Evolutionary conservation across 2,888 invertebrate species (phyloP).

Genomic region (Pasiphila rectangulata): DNA sequence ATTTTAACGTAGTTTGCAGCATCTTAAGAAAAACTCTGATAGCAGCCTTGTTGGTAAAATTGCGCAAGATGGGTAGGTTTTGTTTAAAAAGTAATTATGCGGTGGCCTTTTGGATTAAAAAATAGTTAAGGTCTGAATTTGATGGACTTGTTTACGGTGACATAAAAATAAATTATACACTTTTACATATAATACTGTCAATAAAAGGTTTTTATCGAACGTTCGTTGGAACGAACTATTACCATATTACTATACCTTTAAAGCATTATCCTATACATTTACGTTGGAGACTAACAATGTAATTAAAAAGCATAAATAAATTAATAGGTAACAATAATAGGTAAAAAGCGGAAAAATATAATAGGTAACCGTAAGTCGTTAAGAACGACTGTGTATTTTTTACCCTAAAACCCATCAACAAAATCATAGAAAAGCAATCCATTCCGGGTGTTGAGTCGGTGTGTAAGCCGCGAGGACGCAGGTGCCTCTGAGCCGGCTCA

Average conservation of each 20-base stretch:
- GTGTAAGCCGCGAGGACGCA: slow-evolving; percentile 12
- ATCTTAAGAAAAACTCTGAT: slow-evolving; percentile 67
- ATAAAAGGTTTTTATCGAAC: no score
- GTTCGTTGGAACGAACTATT: no score
- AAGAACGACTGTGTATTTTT: neutral
- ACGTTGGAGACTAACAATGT: no score
- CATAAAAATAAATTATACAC: no score
- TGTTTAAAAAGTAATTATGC: slow-evolving; percentile 44
- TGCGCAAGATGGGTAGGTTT: slow-evolving; percentile 38
- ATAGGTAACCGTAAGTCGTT: no score
- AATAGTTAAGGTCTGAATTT: neutral
- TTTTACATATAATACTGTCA: no score
- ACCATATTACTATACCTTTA: no score
- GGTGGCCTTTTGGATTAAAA: neutral
- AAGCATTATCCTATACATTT: no score
- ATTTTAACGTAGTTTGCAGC: slow-evolving; percentile 77
- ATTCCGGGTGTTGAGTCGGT: slow-evolving; percentile 8
- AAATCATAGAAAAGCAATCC: slow-evolving; percentile 7
- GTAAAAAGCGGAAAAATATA: no score
- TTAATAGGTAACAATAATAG: no score
- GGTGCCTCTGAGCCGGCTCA: slow-evolving; percentile 18
- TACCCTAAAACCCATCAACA: neutral
- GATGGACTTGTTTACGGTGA: no score
- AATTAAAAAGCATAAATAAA: no score
- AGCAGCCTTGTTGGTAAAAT: slow-evolving; percentile 64